These are phyloP conservation scores for Hassar affinis DNA, from an alignment of 2,113 vertebrate genomes.

Conservation along the genomic window DNA sequence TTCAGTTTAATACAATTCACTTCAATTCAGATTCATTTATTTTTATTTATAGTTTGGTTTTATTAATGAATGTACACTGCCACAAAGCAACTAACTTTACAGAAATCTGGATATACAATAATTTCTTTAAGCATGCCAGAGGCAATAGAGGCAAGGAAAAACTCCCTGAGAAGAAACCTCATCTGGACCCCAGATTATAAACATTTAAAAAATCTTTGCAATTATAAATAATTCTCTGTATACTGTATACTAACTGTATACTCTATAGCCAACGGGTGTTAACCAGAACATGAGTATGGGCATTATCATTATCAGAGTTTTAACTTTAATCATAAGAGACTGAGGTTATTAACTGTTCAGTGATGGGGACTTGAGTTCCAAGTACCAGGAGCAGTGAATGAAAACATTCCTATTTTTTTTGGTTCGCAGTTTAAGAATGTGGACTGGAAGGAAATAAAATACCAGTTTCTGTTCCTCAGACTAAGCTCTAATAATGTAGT, in stretches of 20 bases:
- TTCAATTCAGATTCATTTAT: background rate
- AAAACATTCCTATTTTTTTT: background rate
- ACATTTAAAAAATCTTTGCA: too few relatives aligned
- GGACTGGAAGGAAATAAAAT: background rate
- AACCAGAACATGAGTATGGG: background rate
- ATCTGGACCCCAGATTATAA: background rate
- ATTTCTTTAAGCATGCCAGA: background rate
- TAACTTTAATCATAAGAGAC: background rate
- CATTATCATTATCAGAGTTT: background rate
- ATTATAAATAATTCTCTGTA: background rate
- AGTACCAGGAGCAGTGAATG: too few relatives aligned
- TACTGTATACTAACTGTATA: too few relatives aligned
- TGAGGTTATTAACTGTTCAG: background rate
- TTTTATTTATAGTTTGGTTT: background rate
- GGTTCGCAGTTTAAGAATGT: background rate
- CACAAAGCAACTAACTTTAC: background rate
- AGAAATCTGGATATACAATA: too few relatives aligned
- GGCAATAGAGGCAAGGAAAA: background rate
- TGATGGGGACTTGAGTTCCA: background rate
- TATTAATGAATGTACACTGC: background rate
- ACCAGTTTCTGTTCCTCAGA: background rate
- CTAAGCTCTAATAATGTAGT: background rate
- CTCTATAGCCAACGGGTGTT: too few relatives aligned
- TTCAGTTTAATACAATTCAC: too few relatives aligned
- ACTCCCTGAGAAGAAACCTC: background rate